These are phyloP conservation scores for Noctilio leporinus DNA, from an alignment of 2,113 vertebrate genomes.

Conservation along the genomic window DNA sequence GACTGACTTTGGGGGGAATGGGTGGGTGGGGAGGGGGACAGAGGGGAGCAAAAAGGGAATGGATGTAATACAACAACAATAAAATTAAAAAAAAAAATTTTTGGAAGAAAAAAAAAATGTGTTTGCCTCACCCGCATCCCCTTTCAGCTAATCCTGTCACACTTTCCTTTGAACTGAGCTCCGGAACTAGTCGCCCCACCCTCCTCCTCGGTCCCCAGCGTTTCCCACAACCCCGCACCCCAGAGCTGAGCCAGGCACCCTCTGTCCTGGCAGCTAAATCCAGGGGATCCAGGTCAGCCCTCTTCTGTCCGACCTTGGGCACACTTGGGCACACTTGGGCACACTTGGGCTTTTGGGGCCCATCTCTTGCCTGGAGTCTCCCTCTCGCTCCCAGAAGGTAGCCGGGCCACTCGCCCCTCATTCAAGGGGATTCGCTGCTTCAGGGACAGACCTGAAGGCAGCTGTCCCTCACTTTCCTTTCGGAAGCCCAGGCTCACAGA, in stretches of 20 bases:
- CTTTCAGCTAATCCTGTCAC: not conserved
- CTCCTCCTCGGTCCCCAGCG: fast-evolving
- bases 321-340: not conserved
- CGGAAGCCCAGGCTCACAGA: not conserved
- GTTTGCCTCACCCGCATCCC: not conserved
- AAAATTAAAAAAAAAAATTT: too few relatives aligned
- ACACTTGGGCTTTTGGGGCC: not conserved
- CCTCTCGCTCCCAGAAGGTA: not conserved
- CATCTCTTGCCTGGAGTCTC: too few relatives aligned
- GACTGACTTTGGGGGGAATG: too few relatives aligned
- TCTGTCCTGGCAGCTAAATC: not conserved
- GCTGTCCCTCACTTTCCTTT: not conserved
- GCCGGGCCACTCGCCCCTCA: fast-evolving
- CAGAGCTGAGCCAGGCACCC: too few relatives aligned
- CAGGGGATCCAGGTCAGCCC: too few relatives aligned
- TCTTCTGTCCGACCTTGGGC: not conserved
- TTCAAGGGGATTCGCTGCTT: not conserved
- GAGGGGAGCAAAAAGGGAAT: too few relatives aligned
- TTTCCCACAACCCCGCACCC: fast-evolving
- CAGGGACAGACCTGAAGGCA: not conserved
- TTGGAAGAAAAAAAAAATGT: too few relatives aligned
- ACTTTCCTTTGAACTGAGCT: not conserved
- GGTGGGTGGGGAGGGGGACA: too few relatives aligned
- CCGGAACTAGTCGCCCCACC: not conserved
- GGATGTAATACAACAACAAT: too few relatives aligned